phyloP scores from a whole-genome alignment of 2,797 vertebrate species.

The Petrocephalus schoutedeni region DNA sequence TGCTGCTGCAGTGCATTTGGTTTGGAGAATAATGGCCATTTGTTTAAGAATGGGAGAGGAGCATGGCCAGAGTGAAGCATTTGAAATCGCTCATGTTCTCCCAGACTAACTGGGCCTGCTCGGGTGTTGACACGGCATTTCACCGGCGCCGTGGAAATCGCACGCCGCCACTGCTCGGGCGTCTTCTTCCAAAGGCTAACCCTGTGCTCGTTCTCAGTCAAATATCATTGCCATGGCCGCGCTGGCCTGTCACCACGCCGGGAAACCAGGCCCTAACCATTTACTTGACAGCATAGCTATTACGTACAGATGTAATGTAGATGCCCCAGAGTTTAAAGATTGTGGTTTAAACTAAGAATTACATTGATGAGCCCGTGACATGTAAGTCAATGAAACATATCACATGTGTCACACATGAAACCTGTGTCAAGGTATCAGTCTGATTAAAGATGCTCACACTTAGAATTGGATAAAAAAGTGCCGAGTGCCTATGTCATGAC shows the following conservation, averaged over 20 bases:
- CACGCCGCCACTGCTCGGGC: neutral
- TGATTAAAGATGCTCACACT: neutral
- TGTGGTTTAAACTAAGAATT: neutral
- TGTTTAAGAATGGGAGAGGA: neutral
- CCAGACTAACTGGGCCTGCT: neutral
- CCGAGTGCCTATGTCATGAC: neutral
- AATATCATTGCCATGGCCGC: neutral
- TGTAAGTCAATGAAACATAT: neutral
- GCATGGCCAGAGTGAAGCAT: neutral
- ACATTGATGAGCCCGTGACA: neutral
- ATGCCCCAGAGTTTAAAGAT: neutral
- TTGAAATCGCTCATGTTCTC: neutral
- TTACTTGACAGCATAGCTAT: neutral
- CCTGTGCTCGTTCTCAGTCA: neutral
- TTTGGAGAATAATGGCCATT: neutral
- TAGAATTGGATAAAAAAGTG: neutral
- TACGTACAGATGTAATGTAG: neutral
- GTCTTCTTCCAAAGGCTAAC: neutral
- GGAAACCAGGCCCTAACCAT: neutral
- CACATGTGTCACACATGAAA: neutral
- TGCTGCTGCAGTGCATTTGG: conserved; percentile 24
- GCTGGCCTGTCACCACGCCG: neutral
- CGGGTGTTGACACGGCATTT: neutral
- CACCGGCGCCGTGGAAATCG: neutral
- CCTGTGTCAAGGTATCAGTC: neutral